Evolutionary conservation across 1,140 invertebrate genomes (phyloP), one percentile per base, ranked within the genome.

Genomic region (Dendroctonus ponderosae): DNA sequence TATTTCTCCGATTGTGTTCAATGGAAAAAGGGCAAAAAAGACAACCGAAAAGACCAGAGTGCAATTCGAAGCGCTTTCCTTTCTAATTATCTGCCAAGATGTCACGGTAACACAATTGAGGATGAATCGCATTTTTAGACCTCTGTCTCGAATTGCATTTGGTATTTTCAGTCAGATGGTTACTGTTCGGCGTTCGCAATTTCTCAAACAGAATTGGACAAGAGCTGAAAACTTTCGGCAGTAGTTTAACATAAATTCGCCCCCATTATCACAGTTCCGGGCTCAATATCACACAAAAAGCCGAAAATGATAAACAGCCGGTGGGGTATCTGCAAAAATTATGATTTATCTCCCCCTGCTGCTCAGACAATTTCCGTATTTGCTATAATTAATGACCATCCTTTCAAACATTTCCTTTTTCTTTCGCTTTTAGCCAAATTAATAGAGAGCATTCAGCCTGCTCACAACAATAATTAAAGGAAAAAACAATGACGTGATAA

Each of bases 381-480:
- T 52, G 50, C 50, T 14, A 9, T 52, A 52, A 52, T 52, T 52
- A 52, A 52, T 52, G 50, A 14, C 15, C 50, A 52, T 52, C 12
- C 50, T 9, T 52, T 52, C 15, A 52, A 52, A 2, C 50, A 9
- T 52, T 52, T 26, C 15, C n/a, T 52, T 52, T 52, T 52, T 52
- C 12, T 52, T 52, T 26, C 9, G n/a, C 50, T 52, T 52, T 52
- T 15, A 26, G n/a, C 50, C 15, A n/a, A 15, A 52, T 52, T 52
- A 52, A 52, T 52, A 52, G 15, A 5, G 50, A 52, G 37, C 14
- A 15, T 52, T n/a, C 38, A 14, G n/a, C n/a, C 38, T 6, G 6
- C 5, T 9, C 9, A n/a, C 14, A 52, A 52, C 5, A n/a, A n/a
- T 9, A 14, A 52, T 14, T 52, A 14, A 15, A 9, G 50, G 12